Evolutionary conservation across 2,113 vertebrate species (phyloP).

Genomic region (Callipepla californica): DNA sequence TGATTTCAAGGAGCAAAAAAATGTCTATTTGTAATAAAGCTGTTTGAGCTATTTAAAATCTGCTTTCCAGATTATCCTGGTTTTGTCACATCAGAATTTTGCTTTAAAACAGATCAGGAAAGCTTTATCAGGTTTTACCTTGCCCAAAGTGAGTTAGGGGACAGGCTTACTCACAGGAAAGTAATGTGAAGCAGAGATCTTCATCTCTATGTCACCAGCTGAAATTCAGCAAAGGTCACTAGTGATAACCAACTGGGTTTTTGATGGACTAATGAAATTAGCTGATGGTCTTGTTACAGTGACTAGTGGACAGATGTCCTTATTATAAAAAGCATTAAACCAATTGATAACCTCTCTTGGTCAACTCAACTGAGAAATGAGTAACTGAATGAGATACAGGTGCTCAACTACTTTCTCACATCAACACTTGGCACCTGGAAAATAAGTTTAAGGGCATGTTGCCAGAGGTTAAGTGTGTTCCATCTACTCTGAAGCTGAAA

Average conservation of each 20-base stretch:
- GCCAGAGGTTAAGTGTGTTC: neutral
- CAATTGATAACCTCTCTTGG: neutral
- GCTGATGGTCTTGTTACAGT: conserved; percentile 1
- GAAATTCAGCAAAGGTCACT: conserved; percentile 55
- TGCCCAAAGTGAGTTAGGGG: conserved; percentile 15
- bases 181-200: neutral
- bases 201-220: conserved; percentile 5
- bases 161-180: neutral
- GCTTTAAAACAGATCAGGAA: conserved; percentile 11
- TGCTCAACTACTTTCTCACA: conserved; percentile 21
- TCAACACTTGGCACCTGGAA: neutral
- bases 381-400: neutral
- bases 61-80: conserved; percentile 52
- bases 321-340: conserved; percentile 21
- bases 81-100: conserved; percentile 24
- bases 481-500: neutral
- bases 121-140: conserved; percentile 45
- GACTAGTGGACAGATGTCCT: conserved; percentile 5
- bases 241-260: conserved; percentile 21
- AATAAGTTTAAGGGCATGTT: conserved; percentile 5
- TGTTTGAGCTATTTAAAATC: conserved; percentile 40
- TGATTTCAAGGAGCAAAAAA: conserved; percentile 41
- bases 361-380: neutral
- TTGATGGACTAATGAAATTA: conserved; percentile 50
- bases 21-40: conserved; percentile 14